A percentile compares a stretch with the other conserved stretches of the same genome.
Conservation (phyloP, 92 coral and sea anemone species). For the Galaxea fascicularis region DNA sequence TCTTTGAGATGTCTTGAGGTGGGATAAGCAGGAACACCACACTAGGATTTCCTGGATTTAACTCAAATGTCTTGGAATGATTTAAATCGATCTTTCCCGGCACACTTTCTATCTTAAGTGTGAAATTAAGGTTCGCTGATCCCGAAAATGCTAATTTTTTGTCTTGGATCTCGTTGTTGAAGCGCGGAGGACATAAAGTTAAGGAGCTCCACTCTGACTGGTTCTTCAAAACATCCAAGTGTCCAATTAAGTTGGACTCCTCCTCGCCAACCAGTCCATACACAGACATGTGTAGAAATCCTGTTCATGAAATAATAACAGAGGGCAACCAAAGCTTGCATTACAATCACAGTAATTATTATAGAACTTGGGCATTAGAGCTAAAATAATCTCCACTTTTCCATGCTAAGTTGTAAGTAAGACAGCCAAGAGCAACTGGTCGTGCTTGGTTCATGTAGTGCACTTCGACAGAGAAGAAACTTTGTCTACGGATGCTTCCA, state of each 20-base stretch:
- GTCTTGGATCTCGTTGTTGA: background rate
- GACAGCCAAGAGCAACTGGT: no score
- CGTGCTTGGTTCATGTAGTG: no score
- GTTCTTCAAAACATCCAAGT: slow-evolving; percentile 1
- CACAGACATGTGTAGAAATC: slow-evolving; percentile 37
- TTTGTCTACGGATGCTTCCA: no score
- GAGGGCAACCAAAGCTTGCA: background rate
- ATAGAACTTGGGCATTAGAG: background rate
- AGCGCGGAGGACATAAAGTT: background rate
- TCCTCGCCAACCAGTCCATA: slow-evolving; percentile 22
- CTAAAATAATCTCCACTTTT: no score
- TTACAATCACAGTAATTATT: no score
- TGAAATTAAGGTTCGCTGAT: background rate
- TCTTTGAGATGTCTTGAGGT: slow-evolving; percentile 7
- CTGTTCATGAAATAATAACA: background rate
- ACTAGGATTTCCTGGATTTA: background rate
- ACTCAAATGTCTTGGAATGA: background rate
- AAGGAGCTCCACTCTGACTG: background rate
- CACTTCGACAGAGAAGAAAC: no score
- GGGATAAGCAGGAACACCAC: slow-evolving; percentile 44
- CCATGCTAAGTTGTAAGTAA: no score
- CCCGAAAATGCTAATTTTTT: background rate
- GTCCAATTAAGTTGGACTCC: background rate
- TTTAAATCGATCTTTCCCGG: background rate
- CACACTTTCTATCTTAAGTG: background rate